phyloP scores from a whole-genome alignment of 2,797 vertebrate species.

The Acanthornis magna region DNA sequence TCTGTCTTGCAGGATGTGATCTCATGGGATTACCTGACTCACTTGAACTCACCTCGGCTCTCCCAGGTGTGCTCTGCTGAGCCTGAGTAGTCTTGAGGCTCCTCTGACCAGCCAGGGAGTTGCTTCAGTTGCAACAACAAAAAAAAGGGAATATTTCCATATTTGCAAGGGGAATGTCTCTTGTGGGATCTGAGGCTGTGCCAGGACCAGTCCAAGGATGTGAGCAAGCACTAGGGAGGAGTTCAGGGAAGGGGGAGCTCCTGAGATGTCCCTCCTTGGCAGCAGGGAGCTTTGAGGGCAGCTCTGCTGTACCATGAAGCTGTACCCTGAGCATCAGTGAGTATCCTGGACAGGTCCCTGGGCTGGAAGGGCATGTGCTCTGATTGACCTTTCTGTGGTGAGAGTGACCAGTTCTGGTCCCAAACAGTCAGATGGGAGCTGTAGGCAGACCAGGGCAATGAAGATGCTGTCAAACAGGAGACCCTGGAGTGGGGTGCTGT shows the following conservation, averaged over 20 bases:
- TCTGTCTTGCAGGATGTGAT: neutral
- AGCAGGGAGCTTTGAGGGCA: neutral
- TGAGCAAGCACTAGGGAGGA: neutral
- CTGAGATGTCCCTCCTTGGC: neutral
- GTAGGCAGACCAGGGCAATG: neutral
- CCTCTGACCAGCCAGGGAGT: neutral
- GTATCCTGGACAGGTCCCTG: neutral
- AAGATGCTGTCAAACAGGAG: neutral
- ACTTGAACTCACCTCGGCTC: neutral
- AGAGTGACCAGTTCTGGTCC: neutral
- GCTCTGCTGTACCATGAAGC: neutral
- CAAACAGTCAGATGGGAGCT: neutral
- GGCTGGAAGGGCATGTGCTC: neutral
- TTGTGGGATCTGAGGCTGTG: neutral
- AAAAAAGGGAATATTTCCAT: neutral
- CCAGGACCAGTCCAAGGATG: neutral
- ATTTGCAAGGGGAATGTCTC: neutral
- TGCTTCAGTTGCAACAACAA: neutral
- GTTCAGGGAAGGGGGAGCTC: neutral
- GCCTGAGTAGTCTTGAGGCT: neutral
- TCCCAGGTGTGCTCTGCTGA: neutral
- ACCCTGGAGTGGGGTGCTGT: neutral
- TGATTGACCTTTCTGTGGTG: neutral
- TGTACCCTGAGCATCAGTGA: neutral
- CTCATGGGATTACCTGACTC: neutral